Conservation (phyloP, 2,797 vertebrate genomes). For the Synanceia verrucosa region DNA sequence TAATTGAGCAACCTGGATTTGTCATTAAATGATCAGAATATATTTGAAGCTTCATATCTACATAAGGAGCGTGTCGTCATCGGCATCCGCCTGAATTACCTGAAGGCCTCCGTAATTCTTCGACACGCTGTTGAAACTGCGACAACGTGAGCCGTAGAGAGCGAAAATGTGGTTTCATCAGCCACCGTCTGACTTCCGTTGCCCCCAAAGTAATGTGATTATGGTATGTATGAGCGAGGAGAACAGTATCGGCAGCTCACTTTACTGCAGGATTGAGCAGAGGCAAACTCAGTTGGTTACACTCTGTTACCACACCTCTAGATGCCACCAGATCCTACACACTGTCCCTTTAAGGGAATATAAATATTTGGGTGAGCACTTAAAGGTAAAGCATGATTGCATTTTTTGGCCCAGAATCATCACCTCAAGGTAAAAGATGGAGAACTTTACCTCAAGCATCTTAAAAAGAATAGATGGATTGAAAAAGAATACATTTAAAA, state of each 20-base stretch:
- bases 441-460: no score
- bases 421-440: no score
- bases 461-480: neutral
- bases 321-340: neutral
- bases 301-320: neutral
- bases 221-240: neutral
- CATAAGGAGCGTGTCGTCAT: neutral
- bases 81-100: no score
- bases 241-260: no score
- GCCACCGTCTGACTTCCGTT: fast-evolving
- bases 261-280: neutral
- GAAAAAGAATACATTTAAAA: neutral
- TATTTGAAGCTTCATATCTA: neutral
- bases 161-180: no score
- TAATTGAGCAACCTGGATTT: neutral
- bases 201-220: neutral
- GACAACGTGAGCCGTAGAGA: no score
- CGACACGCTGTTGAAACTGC: no score
- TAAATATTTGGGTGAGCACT: neutral
- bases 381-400: neutral
- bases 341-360: neutral
- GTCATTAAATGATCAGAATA: neutral
- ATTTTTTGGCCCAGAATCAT: no score
- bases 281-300: neutral
- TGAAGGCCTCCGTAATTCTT: no score